Percentiles rank a stretch among this genome's conserved stretches.
Conservation (phyloP, 2,888 invertebrate genomes). For the Tryphoninae sp. region DNA sequence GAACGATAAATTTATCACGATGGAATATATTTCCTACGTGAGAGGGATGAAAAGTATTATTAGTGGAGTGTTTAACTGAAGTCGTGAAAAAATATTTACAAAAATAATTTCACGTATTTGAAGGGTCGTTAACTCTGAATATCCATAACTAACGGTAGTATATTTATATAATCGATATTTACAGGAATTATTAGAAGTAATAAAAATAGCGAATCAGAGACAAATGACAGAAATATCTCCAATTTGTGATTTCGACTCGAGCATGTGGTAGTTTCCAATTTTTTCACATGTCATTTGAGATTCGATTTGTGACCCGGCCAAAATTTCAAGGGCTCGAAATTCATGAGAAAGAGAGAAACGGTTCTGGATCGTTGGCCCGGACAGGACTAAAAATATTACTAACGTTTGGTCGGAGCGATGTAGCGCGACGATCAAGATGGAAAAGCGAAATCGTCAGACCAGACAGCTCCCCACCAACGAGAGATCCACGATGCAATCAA, state of each 20-base stretch:
- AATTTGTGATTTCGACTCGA: not conserved
- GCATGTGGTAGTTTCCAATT: not conserved
- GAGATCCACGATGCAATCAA: conserved; percentile 69
- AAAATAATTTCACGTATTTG: no score
- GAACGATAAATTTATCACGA: no score
- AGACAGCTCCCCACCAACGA: conserved; percentile 62
- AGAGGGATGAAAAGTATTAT: no score
- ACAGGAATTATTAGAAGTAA: no score
- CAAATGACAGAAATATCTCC: no score
- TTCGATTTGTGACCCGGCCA: not conserved
- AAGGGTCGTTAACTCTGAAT: no score
- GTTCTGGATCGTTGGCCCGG: conserved; percentile 49
- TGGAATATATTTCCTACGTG: no score
- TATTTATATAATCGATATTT: no score
- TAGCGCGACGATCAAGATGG: conserved; percentile 67
- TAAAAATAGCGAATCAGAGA: no score
- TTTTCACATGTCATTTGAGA: not conserved
- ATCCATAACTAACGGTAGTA: no score
- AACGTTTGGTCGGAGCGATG: conserved; percentile 52
- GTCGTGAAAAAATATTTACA: no score
- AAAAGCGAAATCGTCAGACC: conserved; percentile 68
- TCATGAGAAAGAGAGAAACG: not conserved
- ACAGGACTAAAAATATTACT: conserved; percentile 64
- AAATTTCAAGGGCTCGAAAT: conserved; percentile 7
- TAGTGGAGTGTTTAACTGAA: no score